A percentile compares a stretch with the other conserved stretches of the same genome.
These are phyloP conservation scores for Ptilodon capucinus DNA, from an alignment of 2,888 invertebrate genomes.

Conservation along the genomic window DNA sequence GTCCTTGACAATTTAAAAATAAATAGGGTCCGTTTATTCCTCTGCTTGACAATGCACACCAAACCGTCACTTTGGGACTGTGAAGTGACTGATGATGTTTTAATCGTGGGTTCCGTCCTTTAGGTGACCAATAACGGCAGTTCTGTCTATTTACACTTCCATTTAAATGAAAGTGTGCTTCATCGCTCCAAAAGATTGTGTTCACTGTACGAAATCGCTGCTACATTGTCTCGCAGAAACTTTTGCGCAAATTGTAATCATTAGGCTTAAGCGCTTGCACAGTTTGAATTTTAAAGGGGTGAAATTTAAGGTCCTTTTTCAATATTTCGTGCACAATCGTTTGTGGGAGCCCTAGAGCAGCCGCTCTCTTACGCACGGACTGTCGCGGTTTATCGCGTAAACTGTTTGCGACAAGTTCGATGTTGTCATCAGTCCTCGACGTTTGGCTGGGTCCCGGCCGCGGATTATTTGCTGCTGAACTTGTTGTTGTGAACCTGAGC, in stretches of 20 bases:
- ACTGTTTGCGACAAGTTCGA: slow-evolving; percentile 14
- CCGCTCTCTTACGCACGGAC: slow-evolving; percentile 16
- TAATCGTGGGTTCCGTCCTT: too few relatives aligned
- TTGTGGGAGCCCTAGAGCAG: slow-evolving; percentile 12
- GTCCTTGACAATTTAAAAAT: too few relatives aligned
- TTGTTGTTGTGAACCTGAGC: slow-evolving; percentile 9
- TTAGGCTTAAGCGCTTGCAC: slow-evolving; percentile 22
- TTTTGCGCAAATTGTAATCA: slow-evolving; percentile 19
- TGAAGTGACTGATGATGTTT: too few relatives aligned
- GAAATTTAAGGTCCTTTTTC: slow-evolving; percentile 16
- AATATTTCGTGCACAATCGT: slow-evolving; percentile 16
- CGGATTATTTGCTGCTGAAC: slow-evolving; percentile 8
- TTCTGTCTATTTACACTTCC: too few relatives aligned
- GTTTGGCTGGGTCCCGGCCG: slow-evolving; percentile 16
- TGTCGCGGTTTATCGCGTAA: slow-evolving; percentile 12
- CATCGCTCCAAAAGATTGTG: slow-evolving; percentile 23
- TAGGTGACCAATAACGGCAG: too few relatives aligned
- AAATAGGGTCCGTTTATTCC: too few relatives aligned
- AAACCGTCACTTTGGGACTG: too few relatives aligned
- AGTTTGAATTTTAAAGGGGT: slow-evolving; percentile 21
- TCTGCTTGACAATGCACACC: too few relatives aligned
- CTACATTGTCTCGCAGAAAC: slow-evolving; percentile 21
- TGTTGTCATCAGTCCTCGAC: slow-evolving; percentile 12
- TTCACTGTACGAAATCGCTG: slow-evolving; percentile 18
- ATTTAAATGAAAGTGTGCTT: slow-evolving; percentile 45